A percentile compares a stretch with the other conserved stretches of the same genome.
Evolutionary conservation across 2,888 invertebrate species (phyloP).

Genomic region (Oscheius sp.): DNA sequence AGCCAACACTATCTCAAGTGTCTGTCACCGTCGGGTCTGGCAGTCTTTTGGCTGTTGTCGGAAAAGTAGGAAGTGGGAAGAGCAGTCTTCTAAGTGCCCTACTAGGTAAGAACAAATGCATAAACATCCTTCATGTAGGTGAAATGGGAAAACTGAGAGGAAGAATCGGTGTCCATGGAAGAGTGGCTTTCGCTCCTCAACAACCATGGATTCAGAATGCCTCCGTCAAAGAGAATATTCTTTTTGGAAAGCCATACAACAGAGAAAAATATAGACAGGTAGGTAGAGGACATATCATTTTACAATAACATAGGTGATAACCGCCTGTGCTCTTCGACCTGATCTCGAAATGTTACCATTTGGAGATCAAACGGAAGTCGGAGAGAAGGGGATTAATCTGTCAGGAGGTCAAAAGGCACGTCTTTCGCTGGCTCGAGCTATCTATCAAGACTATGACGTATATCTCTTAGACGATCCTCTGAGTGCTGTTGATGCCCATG

Average conservation of each 20-base stretch:
- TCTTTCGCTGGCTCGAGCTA: constrained; percentile 75
- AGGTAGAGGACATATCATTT: background rate
- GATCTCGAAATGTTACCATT: constrained; percentile 89
- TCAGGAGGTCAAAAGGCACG: constrained; percentile 94
- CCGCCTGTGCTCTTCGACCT: constrained; percentile 87
- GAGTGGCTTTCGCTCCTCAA: constrained; percentile 82
- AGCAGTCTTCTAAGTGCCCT: constrained; percentile 81
- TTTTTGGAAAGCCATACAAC: constrained; percentile 76
- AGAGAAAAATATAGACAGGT: constrained; percentile 56
- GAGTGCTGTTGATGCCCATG: constrained; percentile 94
- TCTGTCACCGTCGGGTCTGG: constrained; percentile 79
- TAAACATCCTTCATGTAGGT: constrained; percentile 30
- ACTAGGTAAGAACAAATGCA: constrained; percentile 36
- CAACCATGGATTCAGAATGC: constrained; percentile 80
- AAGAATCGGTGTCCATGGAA: constrained; percentile 71
- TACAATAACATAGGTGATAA: constrained; percentile 79
- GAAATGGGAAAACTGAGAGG: constrained; percentile 62
- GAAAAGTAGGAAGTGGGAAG: constrained; percentile 87
- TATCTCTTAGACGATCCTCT: constrained; percentile 93
- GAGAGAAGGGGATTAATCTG: constrained; percentile 90
- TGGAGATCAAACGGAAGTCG: constrained; percentile 97
- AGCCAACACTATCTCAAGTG: constrained; percentile 72
- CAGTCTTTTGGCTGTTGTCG: constrained; percentile 84
- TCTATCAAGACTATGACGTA: constrained; percentile 77
- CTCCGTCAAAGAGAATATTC: constrained; percentile 84